Base-by-base conservation (phyloP, 1,140 invertebrate genomes). In the Drosophila lowei region DNA sequence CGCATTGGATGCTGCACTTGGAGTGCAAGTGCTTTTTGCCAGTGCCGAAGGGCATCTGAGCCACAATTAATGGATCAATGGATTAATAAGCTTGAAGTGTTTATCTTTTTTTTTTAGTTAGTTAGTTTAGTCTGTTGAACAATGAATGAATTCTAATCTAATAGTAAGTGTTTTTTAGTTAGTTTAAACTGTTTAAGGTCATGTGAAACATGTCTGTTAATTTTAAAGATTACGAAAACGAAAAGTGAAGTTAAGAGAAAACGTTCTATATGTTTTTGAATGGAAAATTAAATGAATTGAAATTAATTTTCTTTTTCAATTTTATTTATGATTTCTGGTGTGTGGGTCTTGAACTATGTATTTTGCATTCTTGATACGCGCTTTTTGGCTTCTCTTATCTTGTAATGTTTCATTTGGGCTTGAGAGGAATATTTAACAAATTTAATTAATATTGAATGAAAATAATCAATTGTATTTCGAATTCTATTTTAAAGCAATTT, bases 211-310 rank as follows among this genome's bases (percentile, higher is more conserved):
- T 79, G 80, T 54, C 47, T 71, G 47, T 77, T 83, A 66, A 42
- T 66, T 64, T 59, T 71, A 64, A 58, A 62, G 23, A 41, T 68
- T 42, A 42, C n/a, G 16, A 55, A 46, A 66, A 30, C 49, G 15
- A 50, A 54, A 38, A 42, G 46, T 30, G 59, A 46, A 46, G 16
- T 38, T 38, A 48, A 38, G 15, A 41, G 44, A 60, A 49, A 66
- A 21, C 18, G 16, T 11, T 34, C 28, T 50, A 25, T 47, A 25
- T 76, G 57, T 46, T 77, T 66, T 66, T 64, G 25, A 70, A 72
- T 72, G 64, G 72, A 79, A 79, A 66, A 85, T 86, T 80, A 85
- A 86, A 77, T 76, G 64, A 70, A 70, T 58, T 70, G 46, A 76
- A 77, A 70, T 85, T 84, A 53, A 65, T 74, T 70, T 86, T 86